Evolutionary conservation across 2,113 vertebrate genomes (phyloP).

Genomic region (Gnathonemus longibarbis): DNA sequence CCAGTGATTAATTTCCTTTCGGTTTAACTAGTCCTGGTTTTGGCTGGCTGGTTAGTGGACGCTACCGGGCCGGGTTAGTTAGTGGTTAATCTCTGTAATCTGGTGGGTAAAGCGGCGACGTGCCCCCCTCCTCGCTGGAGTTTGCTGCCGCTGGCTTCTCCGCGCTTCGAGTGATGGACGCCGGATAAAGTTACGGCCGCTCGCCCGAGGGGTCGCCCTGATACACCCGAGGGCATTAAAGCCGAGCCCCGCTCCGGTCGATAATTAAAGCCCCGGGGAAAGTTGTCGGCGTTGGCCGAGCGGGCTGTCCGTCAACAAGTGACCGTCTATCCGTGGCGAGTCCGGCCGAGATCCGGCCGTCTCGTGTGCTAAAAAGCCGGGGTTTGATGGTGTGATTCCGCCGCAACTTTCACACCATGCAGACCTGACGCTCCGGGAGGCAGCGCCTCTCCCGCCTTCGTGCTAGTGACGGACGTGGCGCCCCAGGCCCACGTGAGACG

Average conservation of each 20-base stretch:
- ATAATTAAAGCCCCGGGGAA: conserved; percentile 16
- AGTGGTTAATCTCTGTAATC: neutral
- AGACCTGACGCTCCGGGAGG: neutral
- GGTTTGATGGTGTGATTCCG: neutral
- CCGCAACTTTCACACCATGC: neutral
- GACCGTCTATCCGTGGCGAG: neutral
- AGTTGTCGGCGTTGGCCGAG: neutral
- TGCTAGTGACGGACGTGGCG: neutral
- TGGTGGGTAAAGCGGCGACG: neutral
- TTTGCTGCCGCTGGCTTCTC: neutral
- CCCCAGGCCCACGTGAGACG: neutral
- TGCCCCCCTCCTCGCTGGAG: neutral
- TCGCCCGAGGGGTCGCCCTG: neutral
- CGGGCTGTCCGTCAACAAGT: neutral
- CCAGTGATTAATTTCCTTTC: neutral
- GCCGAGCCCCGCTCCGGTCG: neutral
- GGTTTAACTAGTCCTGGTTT: neutral
- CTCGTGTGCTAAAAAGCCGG: neutral
- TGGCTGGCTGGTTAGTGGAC: neutral
- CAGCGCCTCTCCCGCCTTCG: neutral
- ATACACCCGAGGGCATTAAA: neutral
- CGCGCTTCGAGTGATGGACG: neutral
- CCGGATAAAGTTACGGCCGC: neutral
- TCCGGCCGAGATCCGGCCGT: neutral
- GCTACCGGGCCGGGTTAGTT: neutral